Evolutionary conservation across 2,113 vertebrate genomes (phyloP).

Genomic region (Suricata suricatta): DNA sequence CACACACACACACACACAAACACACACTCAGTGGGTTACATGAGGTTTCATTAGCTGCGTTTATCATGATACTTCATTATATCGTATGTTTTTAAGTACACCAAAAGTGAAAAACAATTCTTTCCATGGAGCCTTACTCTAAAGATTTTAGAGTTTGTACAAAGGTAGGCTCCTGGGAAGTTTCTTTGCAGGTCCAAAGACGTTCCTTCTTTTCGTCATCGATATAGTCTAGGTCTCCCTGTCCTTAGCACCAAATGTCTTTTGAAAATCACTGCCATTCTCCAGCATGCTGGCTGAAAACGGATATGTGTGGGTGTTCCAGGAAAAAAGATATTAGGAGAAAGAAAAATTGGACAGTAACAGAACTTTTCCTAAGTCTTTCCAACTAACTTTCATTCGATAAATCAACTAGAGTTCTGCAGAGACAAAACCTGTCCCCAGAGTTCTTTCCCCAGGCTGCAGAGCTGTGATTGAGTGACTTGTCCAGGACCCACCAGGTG

Average conservation of each 20-base stretch:
- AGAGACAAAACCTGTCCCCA: neutral
- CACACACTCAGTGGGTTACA: too few species aligned
- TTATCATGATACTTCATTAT: neutral
- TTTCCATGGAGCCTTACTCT: neutral
- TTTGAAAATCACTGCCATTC: neutral
- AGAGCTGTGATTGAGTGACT: neutral
- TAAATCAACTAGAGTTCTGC: neutral
- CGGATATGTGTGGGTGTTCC: neutral
- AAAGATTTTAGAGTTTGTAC: neutral
- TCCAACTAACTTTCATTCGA: neutral
- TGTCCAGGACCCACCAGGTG: rapidly evolving
- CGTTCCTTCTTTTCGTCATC: neutral
- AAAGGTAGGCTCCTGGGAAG: neutral
- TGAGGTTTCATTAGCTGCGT: neutral
- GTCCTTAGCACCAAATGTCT: neutral
- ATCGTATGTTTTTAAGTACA: neutral
- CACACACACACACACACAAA: neutral
- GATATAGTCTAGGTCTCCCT: neutral
- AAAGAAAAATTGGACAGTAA: neutral
- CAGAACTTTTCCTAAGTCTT: neutral
- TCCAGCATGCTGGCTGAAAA: neutral
- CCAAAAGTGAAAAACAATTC: neutral
- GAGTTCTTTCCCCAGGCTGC: neutral
- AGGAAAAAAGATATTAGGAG: neutral
- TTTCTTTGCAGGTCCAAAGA: neutral